Base-by-base conservation (phyloP, 2,113 vertebrate genomes). In the Leptobrachium ailaonicum region DNA sequence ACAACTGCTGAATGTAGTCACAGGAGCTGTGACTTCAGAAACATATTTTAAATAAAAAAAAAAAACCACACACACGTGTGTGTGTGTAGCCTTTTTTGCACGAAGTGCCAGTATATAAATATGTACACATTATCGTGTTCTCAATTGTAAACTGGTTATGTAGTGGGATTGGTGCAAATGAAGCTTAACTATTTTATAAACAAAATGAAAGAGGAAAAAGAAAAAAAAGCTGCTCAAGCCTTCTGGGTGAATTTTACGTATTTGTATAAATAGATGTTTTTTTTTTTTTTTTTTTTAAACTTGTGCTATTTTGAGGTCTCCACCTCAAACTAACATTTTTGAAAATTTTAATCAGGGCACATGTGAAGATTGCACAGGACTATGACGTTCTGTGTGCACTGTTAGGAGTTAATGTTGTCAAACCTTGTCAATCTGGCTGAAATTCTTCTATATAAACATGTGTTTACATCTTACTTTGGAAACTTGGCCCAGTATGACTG, bases 1-100 rank as follows among this genome's bases (percentile, higher is more conserved):
- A 32, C 20, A 94, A 95, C 94, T 94, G 94, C 90, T 96, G 95
- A 98, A 96, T 97, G 93, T 96, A 95, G 91, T 93, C 91, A 88
- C 88, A 90, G 86, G 82, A 88, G 88, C 83, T 86, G 66, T 95
- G 95, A 91, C 93, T 92, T 90, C 78, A 91, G 90, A 87, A 89
- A 91, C 91, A 85, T 90, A 94, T 94, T 94, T 95, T 94, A 91
- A 94, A 94, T 90, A 67, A 85, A 85, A 88, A 84, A 87, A 82
- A 71, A 68, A 85, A 54, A 54, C 85, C 83, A 88, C 83, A 82
- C 44, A 81, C 64, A n/a, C n/a, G n/a, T n/a, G n/a, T n/a, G n/a
- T n/a, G 89, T 88, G 85, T 82, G 86, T 85, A 68, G 87, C 87
- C 91, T 88, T 50, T 50, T 32, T 86, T 93, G 91, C 94, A 92